phyloP scores from a whole-genome alignment of 2,113 vertebrate species.

The Engraulis encrasicolus region DNA sequence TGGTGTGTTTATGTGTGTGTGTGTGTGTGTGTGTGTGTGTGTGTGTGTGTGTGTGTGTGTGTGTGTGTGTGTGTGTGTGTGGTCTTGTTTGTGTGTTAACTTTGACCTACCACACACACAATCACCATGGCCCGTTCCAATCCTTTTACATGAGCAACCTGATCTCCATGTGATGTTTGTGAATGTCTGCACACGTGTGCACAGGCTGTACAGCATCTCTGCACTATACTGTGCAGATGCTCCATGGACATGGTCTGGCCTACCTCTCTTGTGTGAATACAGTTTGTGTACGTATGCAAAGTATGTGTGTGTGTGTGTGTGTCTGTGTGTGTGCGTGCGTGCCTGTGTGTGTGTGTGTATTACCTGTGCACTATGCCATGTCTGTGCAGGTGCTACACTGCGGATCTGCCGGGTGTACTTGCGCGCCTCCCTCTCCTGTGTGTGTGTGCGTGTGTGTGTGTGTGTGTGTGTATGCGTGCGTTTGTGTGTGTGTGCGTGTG shows the following conservation, averaged over 20 bases:
- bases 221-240: conserved; percentile 78
- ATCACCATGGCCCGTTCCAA: too few relatives aligned
- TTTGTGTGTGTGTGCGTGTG: neutral
- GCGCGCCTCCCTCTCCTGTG: conserved; percentile 75
- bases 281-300: too few relatives aligned
- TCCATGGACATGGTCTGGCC: conserved; percentile 77
- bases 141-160: too few relatives aligned
- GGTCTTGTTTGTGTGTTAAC: neutral
- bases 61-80: neutral
- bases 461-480: neutral
- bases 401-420: conserved; percentile 82
- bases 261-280: too few relatives aligned
- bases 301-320: conserved; percentile 10
- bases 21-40: too few relatives aligned
- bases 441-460: neutral
- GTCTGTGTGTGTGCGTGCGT: neutral
- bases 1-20: too few relatives aligned
- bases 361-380: conserved; percentile 83
- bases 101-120: neutral
- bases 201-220: conserved; percentile 67
- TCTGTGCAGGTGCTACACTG: conserved; percentile 77
- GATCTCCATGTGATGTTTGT: conserved; percentile 6
- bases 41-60: too few relatives aligned
- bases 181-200: neutral
- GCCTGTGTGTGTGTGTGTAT: neutral